phyloP scores from a whole-genome alignment of 1,140 invertebrate species.

The Octopus bimaculoides region DNA sequence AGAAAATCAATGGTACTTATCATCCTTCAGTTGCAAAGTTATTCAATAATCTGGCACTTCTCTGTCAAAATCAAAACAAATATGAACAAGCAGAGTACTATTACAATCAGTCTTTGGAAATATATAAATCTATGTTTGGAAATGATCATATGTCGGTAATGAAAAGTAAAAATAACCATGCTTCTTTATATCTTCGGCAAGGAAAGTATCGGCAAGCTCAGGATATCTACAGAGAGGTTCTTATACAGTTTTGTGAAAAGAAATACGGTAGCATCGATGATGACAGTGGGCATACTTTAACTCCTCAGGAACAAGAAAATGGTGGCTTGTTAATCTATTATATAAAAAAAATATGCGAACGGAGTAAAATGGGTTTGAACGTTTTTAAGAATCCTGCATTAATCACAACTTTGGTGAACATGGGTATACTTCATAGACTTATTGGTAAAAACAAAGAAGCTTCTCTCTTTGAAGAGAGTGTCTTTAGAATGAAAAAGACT shows the following conservation, averaged over 20 bases:
- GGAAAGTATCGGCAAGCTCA: background rate
- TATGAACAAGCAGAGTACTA: background rate
- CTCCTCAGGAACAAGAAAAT: background rate
- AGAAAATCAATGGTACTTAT: background rate
- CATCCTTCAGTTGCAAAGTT: background rate
- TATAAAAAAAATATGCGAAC: background rate
- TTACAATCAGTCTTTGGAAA: background rate
- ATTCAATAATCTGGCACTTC: constrained; percentile 1
- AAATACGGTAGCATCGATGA: background rate
- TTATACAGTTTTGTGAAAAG: constrained; percentile 5
- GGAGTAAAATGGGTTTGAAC: constrained; percentile 1
- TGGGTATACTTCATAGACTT: background rate
- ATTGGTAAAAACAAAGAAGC: background rate
- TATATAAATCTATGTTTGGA: background rate
- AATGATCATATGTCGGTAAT: background rate
- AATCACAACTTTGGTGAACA: background rate
- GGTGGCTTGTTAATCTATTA: background rate
- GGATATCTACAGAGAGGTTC: background rate
- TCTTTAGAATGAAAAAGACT: background rate
- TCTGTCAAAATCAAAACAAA: constrained; percentile 5
- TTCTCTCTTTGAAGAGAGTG: background rate
- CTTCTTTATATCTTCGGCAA: background rate
- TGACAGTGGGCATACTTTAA: background rate
- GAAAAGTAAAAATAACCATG: background rate
- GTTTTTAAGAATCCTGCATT: background rate